These are phyloP conservation scores for Drosophila parabipectinata DNA, from an alignment of 1,140 invertebrate genomes.

Conservation along the genomic window DNA sequence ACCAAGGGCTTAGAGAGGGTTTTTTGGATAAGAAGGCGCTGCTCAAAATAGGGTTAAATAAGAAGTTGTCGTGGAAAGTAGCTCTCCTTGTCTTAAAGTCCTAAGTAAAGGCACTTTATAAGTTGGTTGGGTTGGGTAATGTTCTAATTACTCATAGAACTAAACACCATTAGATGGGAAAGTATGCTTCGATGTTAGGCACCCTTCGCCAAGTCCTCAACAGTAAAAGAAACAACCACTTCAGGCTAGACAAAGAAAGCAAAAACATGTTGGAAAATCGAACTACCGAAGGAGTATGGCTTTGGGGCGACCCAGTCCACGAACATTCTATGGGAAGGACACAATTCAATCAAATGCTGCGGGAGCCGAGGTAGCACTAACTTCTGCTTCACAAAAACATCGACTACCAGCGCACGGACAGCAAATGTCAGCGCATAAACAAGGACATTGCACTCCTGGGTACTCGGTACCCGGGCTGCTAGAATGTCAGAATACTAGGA, in stretches of 20 bases:
- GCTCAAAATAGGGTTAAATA: constrained; percentile 14
- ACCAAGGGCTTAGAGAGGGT: constrained; percentile 21
- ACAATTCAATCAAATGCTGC: constrained; percentile 76
- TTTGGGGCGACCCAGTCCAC: neutral
- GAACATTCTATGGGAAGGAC: constrained; percentile 47
- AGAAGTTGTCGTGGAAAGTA: neutral
- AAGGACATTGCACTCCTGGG: constrained; percentile 80
- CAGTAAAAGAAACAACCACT: no score
- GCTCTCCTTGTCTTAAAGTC: no score
- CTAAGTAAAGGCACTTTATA: no score
- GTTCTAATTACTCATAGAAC: no score
- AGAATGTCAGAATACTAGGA: neutral
- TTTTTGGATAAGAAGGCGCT: neutral
- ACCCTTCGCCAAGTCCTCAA: no score
- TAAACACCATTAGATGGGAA: no score
- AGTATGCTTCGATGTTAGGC: no score
- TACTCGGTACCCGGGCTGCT: neutral
- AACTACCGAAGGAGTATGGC: constrained; percentile 45
- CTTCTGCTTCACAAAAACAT: neutral
- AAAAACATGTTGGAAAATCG: constrained; percentile 27
- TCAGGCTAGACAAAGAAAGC: no score
- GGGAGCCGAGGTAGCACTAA: constrained; percentile 30
- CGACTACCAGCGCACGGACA: constrained; percentile 2
- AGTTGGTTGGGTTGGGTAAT: no score
- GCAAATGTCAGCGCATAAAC: constrained; percentile 71